Conservation (phyloP, 2,888 invertebrate genomes). For the Polymixis flavicincta region DNA sequence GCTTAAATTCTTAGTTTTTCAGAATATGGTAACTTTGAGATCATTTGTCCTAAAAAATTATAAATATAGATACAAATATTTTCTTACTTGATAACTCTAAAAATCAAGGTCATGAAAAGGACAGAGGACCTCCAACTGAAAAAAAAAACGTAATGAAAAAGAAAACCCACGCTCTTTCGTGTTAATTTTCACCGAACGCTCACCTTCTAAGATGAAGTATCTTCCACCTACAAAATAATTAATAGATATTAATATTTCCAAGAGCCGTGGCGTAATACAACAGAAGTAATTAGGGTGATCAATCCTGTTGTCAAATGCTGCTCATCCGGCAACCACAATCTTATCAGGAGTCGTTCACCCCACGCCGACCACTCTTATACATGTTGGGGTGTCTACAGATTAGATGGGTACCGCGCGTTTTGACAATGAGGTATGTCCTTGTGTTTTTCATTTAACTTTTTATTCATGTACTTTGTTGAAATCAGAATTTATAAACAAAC, state of each 20-base stretch:
- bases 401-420: conserved; percentile 8
- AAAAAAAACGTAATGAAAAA: neutral
- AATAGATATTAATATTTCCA: conserved; percentile 43
- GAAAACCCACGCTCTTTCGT: neutral
- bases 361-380: conserved; percentile 38
- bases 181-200: conserved; percentile 4
- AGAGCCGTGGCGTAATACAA: conserved; percentile 31
- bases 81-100: neutral
- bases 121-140: neutral
- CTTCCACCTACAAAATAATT: conserved; percentile 37
- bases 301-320: conserved; percentile 68
- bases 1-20: no score
- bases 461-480: neutral
- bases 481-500: neutral
- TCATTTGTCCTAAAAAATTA: no score
- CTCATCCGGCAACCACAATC: conserved; percentile 66
- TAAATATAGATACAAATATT: no score
- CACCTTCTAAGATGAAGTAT: conserved; percentile 14
- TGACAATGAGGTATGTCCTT: neutral
- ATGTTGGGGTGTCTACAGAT: conserved; percentile 33
- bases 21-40: no score
- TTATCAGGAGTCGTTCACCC: conserved; percentile 71
- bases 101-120: neutral
- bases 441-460: neutral
- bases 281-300: conserved; percentile 66